These are phyloP conservation scores for Cepaea hortensis DNA, from an alignment of 2,888 invertebrate genomes.

Conservation along the genomic window DNA sequence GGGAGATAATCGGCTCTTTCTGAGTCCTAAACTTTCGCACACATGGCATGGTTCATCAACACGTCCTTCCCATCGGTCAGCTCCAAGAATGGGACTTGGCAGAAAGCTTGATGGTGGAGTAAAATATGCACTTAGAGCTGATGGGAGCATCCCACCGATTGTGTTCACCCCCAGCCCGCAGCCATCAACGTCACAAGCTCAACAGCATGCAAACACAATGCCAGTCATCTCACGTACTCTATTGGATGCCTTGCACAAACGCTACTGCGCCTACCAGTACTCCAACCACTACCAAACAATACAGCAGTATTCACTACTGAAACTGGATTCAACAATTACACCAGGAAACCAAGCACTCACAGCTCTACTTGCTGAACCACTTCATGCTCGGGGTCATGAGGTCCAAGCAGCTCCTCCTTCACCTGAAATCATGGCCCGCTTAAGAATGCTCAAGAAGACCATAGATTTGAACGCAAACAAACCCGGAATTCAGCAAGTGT, in stretches of 20 bases:
- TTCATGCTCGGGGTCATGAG: slow-evolving; percentile 7
- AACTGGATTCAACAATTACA: slow-evolving; percentile 8
- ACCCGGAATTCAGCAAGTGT: slow-evolving; percentile 39
- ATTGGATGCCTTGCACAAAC: slow-evolving; percentile 70
- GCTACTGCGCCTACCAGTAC: slow-evolving; percentile 69
- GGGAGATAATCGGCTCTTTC: slow-evolving; percentile 53
- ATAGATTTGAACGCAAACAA: slow-evolving; percentile 26
- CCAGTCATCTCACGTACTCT: slow-evolving; percentile 60
- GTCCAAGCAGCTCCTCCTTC: slow-evolving; percentile 44
- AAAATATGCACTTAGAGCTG: background rate
- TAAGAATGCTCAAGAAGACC: slow-evolving; percentile 29
- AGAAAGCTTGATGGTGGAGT: slow-evolving; percentile 29
- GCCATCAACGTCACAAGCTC: background rate
- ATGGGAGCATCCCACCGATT: background rate
- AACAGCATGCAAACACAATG: slow-evolving; percentile 46
- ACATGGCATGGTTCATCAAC: slow-evolving; percentile 66
- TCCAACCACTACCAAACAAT: slow-evolving; percentile 43
- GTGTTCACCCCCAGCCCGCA: background rate
- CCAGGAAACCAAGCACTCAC: slow-evolving; percentile 28
- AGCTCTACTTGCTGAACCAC: slow-evolving; percentile 33
- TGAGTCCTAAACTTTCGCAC: slow-evolving; percentile 62
- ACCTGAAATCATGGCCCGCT: slow-evolving; percentile 8
- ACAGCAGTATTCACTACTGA: slow-evolving; percentile 21
- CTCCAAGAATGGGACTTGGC: slow-evolving; percentile 53
- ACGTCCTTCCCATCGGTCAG: slow-evolving; percentile 14